Evolutionary conservation across 2,888 invertebrate genomes (phyloP), one percentile per base, ranked within the genome.

Genomic region (Phasia obesa): DNA sequence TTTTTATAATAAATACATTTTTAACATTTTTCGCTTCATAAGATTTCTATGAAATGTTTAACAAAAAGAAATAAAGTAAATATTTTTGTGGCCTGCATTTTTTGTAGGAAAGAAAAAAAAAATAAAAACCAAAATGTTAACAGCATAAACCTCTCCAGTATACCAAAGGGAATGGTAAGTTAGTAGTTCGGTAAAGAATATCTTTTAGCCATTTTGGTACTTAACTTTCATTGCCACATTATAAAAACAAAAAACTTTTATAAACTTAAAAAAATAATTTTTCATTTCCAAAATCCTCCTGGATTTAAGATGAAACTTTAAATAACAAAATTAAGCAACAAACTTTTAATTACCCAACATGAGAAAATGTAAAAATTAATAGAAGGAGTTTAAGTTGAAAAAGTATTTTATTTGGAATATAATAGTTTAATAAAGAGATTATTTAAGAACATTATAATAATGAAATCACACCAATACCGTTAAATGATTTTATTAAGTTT

Each of bases 31-130:
- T n/a, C n/a, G n/a, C n/a, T 64, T 55, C 71, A 38, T 19, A 62
- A 69, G 38, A 73, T 60, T 67, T 76, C 38, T 69, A 67, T 71
- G 53, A 60, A 76, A 76, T 55, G n/a, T 53, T 51, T 7, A 19
- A 25, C 15, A 55, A 53, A 69, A 5, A 23, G 31, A 25, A 44
- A 57, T 31, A 35, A 49, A 27, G 9, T 17, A 49, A 59, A 42
- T 49, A 44, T 65, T 75, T 59, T 13, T 70, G 35, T 69, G 62
- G 47, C 62, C 38, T 55, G 80, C 47, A 79, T 73, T 79, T 47
- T 60, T 35, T 74, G 47, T 23, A 11, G n/a, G n/a, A n/a, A 35
- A 11, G 35, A 11, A 35, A 11, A 35, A 35, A 35, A 13, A 57
- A 17, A 1, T 19, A 62, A 70, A 17, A 70, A 25, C 1, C 0